Conservation (phyloP, 2,113 vertebrate genomes). For the Gobiocypris rarus region DNA sequence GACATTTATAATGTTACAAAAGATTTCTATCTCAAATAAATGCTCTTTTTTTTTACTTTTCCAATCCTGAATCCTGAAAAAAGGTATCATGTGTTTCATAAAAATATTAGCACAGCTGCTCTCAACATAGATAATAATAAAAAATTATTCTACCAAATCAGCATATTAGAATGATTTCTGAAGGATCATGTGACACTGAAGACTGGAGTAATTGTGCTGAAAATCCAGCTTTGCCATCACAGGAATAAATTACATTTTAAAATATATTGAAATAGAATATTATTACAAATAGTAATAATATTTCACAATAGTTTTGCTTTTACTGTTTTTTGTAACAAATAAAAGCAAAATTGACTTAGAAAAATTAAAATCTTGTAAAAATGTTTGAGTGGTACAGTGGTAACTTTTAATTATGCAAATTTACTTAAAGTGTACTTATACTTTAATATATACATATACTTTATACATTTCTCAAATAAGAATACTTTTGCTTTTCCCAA, state of each 20-base stretch:
- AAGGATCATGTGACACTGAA: not conserved
- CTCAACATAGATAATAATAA: not conserved
- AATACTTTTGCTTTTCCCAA: not conserved
- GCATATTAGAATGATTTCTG: not conserved
- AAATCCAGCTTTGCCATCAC: not conserved
- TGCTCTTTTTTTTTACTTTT: not conserved
- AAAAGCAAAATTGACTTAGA: not conserved
- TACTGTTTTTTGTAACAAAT: not conserved
- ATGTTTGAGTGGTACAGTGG: too few species aligned
- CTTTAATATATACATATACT: too few species aligned
- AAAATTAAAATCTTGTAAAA: too few species aligned
- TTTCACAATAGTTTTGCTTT: not conserved
- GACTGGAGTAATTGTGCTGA: not conserved
- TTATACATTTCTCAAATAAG: not conserved
- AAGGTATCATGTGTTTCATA: not conserved
- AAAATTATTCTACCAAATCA: not conserved
- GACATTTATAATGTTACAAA: not conserved
- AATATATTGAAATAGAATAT: not conserved
- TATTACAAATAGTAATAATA: not conserved
- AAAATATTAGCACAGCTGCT: not conserved
- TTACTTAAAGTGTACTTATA: too few species aligned
- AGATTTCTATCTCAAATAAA: not conserved
- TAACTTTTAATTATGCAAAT: too few species aligned
- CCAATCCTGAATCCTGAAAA: too few species aligned
- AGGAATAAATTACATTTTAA: not conserved